A percentile compares a stretch with the other conserved stretches of the same genome.
These are phyloP conservation scores for Monopterus albus DNA, from an alignment of 2,113 vertebrate genomes.

Conservation along the genomic window DNA sequence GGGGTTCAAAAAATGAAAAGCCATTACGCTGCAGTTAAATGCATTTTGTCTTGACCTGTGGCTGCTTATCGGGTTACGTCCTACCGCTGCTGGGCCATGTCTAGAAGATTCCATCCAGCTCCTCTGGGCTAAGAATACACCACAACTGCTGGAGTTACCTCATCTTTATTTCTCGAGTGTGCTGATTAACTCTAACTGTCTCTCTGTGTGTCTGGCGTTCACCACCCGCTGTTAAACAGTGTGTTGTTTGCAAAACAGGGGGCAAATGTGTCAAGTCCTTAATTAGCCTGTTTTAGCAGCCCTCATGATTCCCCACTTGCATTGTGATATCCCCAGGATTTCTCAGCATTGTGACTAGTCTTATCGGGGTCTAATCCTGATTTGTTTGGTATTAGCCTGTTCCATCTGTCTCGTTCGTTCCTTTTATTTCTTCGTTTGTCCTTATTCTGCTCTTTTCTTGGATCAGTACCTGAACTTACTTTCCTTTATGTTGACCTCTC, in stretches of 20 bases:
- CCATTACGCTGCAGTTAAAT: slow-evolving; percentile 55
- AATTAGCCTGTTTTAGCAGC: slow-evolving; percentile 70
- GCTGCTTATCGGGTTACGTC: slow-evolving; percentile 54
- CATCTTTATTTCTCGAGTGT: slow-evolving; percentile 40
- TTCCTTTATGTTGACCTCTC: too few species aligned
- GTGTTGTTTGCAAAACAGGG: slow-evolving; percentile 76
- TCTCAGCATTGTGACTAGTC: slow-evolving; percentile 77
- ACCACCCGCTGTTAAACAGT: slow-evolving; percentile 71
- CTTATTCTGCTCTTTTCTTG: slow-evolving; percentile 11
- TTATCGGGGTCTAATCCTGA: slow-evolving; percentile 78
- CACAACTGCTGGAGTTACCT: slow-evolving; percentile 1
- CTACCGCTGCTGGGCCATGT: slow-evolving; percentile 2
- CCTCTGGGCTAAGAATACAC: slow-evolving; percentile 41
- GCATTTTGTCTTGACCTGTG: slow-evolving; percentile 50
- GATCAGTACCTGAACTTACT: too few species aligned
- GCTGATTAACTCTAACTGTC: slow-evolving; percentile 66
- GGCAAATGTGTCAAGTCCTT: slow-evolving; percentile 69
- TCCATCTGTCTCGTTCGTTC: slow-evolving; percentile 31
- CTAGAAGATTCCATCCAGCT: slow-evolving; percentile 21
- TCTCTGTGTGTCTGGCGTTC: slow-evolving; percentile 65
- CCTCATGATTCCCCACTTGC: slow-evolving; percentile 66
- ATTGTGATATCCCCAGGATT: slow-evolving; percentile 69
- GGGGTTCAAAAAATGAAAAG: slow-evolving; percentile 38
- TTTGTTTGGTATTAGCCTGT: slow-evolving; percentile 73
- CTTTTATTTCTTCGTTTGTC: slow-evolving; percentile 48